These are phyloP conservation scores for Solea solea DNA, from an alignment of 2,113 vertebrate species.

Conservation along the genomic window DNA sequence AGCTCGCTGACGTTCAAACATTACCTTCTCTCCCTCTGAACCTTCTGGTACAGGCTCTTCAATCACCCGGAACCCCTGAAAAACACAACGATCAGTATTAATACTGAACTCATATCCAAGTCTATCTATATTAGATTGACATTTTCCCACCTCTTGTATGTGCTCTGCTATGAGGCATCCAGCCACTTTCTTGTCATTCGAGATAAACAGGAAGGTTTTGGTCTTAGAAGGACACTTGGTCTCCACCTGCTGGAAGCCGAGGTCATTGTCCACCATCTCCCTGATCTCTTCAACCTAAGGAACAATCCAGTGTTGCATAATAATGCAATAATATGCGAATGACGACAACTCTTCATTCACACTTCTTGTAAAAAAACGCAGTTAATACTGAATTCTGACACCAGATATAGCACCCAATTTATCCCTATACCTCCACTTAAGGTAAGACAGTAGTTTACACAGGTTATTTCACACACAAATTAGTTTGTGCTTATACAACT, in stretches of 20 bases:
- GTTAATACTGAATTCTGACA: neutral
- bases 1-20: conserved; percentile 95
- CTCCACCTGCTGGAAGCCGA: conserved; percentile 97
- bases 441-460: neutral
- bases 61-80: conserved; percentile 95
- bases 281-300: conserved; percentile 95
- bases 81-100: neutral
- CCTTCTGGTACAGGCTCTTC: conserved; percentile 89
- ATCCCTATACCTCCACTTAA: too few species aligned
- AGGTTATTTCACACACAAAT: neutral
- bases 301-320: neutral
- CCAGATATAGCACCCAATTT: too few species aligned
- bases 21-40: conserved; percentile 92
- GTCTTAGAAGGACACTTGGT: conserved; percentile 94
- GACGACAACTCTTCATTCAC: neutral
- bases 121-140: neutral
- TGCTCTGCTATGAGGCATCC: conserved; percentile 99
- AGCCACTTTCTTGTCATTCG: conserved; percentile 95
- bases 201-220: conserved; percentile 98
- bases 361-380: neutral
- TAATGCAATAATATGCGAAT: neutral
- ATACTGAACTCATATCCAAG: neutral
- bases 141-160: conserved; percentile 91
- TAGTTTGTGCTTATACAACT: too few species aligned
- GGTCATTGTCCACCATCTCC: conserved; percentile 98